Evolutionary conservation across 1,140 invertebrate species (phyloP).

Genomic region (Panagrolaimus sp.): DNA sequence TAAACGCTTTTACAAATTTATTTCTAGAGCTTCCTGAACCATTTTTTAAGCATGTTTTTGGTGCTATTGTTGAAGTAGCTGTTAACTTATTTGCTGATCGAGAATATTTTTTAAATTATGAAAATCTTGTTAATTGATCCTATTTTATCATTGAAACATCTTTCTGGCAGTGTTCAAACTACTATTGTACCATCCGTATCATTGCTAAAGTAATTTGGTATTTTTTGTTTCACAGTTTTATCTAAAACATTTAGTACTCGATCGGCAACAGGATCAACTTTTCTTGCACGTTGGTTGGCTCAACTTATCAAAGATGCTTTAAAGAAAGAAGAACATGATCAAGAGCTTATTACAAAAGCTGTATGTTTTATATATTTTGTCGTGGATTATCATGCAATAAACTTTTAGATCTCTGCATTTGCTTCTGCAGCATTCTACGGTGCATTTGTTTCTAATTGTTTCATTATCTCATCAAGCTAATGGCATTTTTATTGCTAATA

Average conservation of each 20-base stretch:
- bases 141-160: background rate
- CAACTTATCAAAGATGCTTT: background rate
- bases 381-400: no score
- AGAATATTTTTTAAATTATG: background rate
- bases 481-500: background rate
- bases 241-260: background rate
- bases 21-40: slow-evolving; percentile 1
- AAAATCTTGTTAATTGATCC: slow-evolving; percentile 1
- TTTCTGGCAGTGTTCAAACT: background rate
- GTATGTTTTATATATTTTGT: no score
- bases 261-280: background rate
- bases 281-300: background rate
- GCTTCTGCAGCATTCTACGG: background rate
- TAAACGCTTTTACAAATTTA: no score
- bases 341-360: background rate
- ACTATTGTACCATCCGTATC: background rate
- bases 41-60: background rate
- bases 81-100: slow-evolving; percentile 1
- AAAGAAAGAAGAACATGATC: background rate
- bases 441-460: background rate
- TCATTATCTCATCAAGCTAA: background rate
- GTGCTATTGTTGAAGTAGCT: background rate
- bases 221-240: background rate
- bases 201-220: background rate
- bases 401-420: slow-evolving; percentile 5